Evolutionary conservation across 2,888 invertebrate species (phyloP), one percentile per base, ranked within the genome.

Genomic region (Callyntrura guangdongensis): DNA sequence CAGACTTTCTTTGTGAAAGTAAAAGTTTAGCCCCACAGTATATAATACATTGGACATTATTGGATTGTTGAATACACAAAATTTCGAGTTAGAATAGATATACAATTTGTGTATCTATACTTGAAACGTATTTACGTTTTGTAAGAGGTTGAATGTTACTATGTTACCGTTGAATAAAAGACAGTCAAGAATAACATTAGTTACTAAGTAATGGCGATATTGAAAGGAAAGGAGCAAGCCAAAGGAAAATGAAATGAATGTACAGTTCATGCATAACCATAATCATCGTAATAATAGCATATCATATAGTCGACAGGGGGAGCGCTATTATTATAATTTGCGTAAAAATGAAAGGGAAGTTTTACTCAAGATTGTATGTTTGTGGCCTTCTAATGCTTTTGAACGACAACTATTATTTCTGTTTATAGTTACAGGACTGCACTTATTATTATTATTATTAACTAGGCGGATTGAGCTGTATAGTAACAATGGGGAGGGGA

Each of bases 391-490:
- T 36, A 36, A 36, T 36, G 36, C 36, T 36, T 36, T 6, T 36
- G 64, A 67, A 27, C 11, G 64, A 67, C 61, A 67, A 67, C 25
- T 27, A 67, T 25, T 27, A 67, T 25, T 67, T 67, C 9, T 11
- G 53, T 67, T 67, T 67, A 27, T 67, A 67, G 22, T 67, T 4
- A 36, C 6, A 6, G 36, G 22, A 25, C 36, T n/a, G n/a, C n/a
- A n/a, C n/a, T n/a, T n/a, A 36, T 45, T 72, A 72, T 45, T 45
- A 72, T 36, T 36, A 36, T 61, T 61, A 27, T 59, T 67, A 17
- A 11, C 25, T 56, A 72, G 86, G 77, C 77, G 64, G 77, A 61
- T 86, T 77, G 86, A 74, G 86, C 61, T 77, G 47, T 49, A 36
- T 12, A 17, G 36, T 27, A 22, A 72, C 25, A 53, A 79, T 22